These are phyloP conservation scores for Setophaga petechia DNA, from an alignment of 2,113 vertebrate genomes.

Conservation along the genomic window DNA sequence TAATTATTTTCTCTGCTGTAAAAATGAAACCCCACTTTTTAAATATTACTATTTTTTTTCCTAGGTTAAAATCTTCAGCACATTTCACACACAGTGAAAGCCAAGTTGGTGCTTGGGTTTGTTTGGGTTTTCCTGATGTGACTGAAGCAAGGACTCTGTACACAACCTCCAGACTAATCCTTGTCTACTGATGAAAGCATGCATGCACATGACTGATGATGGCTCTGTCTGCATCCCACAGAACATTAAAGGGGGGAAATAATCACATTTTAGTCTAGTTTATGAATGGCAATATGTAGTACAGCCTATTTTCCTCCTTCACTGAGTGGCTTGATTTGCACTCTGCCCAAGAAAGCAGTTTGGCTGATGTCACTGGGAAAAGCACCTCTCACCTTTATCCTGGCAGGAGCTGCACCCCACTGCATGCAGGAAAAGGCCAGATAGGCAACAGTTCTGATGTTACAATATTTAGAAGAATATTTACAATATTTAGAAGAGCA, in stretches of 20 bases:
- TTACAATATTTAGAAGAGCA: not conserved
- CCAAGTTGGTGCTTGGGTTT: not conserved
- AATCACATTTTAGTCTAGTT: not conserved
- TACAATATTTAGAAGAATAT: not conserved
- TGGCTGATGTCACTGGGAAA: not conserved
- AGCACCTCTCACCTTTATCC: not conserved
- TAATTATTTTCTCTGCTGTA: not conserved
- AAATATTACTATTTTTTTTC: not conserved
- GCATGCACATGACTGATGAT: not conserved
- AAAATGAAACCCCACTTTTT: not conserved
- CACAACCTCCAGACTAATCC: not conserved
- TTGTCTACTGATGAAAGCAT: not conserved
- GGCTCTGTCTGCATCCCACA: not conserved
- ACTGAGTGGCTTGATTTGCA: not conserved
- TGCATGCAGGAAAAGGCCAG: not conserved
- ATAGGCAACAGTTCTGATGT: not conserved
- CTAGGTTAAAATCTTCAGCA: not conserved
- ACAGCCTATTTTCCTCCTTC: not conserved
- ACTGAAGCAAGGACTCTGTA: not conserved
- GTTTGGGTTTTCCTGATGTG: not conserved
- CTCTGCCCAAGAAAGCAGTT: not conserved
- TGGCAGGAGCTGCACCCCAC: not conserved
- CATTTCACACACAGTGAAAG: not conserved
- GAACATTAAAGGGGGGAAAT: not conserved
- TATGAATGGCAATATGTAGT: not conserved